phyloP scores from a whole-genome alignment of 2,113 vertebrate genomes.

The Morone saxatilis region DNA sequence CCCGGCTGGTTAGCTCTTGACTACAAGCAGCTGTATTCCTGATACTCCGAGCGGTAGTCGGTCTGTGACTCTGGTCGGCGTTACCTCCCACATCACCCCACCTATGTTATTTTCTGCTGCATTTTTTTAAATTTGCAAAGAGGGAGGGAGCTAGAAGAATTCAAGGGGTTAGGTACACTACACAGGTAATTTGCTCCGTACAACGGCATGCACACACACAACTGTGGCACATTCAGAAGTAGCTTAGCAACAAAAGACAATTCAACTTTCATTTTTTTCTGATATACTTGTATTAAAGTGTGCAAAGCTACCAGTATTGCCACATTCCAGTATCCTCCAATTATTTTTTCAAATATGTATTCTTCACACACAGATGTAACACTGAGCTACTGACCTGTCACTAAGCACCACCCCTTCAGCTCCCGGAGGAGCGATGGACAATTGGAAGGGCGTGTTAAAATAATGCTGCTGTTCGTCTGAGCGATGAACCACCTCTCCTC shows the following conservation, averaged over 20 bases:
- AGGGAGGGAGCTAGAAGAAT: too few species aligned
- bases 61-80: too few species aligned
- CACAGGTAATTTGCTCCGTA: neutral
- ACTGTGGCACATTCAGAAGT: too few species aligned
- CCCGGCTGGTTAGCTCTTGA: too few species aligned
- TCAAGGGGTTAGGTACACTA: too few species aligned
- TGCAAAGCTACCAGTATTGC: neutral
- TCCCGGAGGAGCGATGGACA: constrained; percentile 96
- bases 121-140: too few species aligned
- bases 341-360: neutral
- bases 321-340: neutral
- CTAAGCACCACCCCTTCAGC: constrained; percentile 92
- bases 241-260: neutral
- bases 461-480: constrained; percentile 98
- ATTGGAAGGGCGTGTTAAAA: constrained; percentile 96
- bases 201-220: neutral
- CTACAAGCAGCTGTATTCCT: too few species aligned
- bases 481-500: constrained; percentile 96
- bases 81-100: too few species aligned
- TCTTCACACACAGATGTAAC: neutral
- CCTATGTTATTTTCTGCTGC: too few species aligned
- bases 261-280: neutral
- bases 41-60: too few species aligned
- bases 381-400: constrained; percentile 80
- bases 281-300: neutral